These are phyloP conservation scores for Anseranas semipalmata DNA, from an alignment of 2,113 vertebrate species.

Conservation along the genomic window DNA sequence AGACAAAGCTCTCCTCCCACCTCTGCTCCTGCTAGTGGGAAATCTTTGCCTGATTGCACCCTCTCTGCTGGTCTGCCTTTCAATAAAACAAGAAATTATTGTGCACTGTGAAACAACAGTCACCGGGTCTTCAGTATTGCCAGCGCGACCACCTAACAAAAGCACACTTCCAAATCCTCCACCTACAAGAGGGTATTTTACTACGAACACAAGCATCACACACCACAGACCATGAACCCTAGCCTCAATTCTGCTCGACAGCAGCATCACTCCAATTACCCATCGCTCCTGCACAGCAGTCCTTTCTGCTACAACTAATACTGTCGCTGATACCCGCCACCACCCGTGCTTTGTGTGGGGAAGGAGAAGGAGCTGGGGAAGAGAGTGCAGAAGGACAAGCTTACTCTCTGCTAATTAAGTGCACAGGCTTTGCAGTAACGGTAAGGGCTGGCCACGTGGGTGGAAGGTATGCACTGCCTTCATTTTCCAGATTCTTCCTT, in stretches of 20 bases:
- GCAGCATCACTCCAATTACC: background rate
- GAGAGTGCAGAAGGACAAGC: background rate
- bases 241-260: background rate
- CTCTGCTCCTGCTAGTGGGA: background rate
- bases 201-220: background rate
- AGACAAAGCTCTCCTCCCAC: background rate
- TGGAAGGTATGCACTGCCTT: background rate
- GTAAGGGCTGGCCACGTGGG: background rate
- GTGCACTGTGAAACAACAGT: background rate
- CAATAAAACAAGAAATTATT: background rate
- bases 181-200: background rate
- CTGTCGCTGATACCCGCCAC: background rate
- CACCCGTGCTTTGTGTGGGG: background rate
- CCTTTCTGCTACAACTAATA: background rate
- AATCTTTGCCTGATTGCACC: background rate
- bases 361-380: background rate
- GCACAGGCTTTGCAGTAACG: background rate
- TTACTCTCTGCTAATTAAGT: background rate
- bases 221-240: background rate
- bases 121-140: background rate
- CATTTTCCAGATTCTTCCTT: constrained; percentile 28
- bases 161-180: background rate
- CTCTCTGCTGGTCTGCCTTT: background rate
- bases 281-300: background rate
- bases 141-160: background rate